Conservation (phyloP, 2,888 invertebrate genomes). For the Aporophyla nigra region DNA sequence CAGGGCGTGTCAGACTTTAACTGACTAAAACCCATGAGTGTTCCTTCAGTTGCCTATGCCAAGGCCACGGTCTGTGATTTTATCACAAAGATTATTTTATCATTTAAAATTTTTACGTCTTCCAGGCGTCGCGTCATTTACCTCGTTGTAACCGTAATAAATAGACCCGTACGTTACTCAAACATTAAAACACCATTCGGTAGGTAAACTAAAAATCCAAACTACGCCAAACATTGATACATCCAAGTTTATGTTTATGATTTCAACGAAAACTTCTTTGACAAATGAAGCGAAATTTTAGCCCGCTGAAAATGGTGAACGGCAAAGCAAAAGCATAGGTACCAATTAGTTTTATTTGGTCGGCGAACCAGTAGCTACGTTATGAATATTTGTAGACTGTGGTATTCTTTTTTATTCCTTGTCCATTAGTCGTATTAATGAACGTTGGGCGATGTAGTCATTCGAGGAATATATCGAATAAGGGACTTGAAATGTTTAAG, state of each 20-base stretch:
- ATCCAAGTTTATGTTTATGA: slow-evolving; percentile 15
- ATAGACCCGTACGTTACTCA: neutral
- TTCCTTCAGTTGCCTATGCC: no score
- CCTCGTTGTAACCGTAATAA: neutral
- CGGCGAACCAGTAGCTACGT: neutral
- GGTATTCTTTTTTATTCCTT: neutral
- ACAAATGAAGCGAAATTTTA: slow-evolving; percentile 33
- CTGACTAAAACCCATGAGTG: no score
- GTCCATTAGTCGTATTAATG: neutral
- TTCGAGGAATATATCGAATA: no score
- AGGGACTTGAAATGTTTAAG: no score
- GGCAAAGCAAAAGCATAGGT: slow-evolving; percentile 18
- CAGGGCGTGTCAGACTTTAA: no score
- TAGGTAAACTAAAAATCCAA: neutral
- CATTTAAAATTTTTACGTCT: neutral
- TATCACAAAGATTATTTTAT: neutral
- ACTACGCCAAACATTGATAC: slow-evolving; percentile 2
- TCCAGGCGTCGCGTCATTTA: no score
- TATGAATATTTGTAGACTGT: neutral
- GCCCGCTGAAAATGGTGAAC: slow-evolving; percentile 20
- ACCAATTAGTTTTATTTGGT: slow-evolving; percentile 36
- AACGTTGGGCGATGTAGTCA: neutral
- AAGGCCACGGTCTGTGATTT: no score
- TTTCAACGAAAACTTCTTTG: slow-evolving; percentile 48
- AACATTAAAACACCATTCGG: neutral